Evolutionary conservation across 2,797 vertebrate species (phyloP).

Genomic region (Acrocephalus scirpaceus): DNA sequence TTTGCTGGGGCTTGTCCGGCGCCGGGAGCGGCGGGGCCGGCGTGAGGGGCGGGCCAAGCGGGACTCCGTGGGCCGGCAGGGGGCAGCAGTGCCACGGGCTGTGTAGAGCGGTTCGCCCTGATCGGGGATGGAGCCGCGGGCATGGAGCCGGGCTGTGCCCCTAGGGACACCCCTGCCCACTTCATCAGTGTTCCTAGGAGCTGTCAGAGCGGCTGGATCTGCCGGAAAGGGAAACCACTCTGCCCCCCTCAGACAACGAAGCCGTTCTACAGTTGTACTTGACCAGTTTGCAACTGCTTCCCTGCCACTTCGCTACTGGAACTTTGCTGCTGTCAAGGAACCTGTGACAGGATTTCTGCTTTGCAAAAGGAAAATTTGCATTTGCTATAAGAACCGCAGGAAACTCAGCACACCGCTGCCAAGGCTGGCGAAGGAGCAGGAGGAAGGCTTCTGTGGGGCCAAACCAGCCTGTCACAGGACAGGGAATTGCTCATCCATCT

Average conservation of each 20-base stretch:
- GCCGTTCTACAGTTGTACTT: background rate
- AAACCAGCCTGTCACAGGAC: background rate
- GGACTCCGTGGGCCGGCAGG: background rate
- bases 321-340: background rate
- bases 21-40: background rate
- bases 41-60: background rate
- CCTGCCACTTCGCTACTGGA: background rate
- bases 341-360: background rate
- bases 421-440: background rate
- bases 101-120: background rate
- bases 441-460: background rate
- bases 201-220: background rate
- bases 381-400: background rate
- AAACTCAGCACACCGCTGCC: background rate
- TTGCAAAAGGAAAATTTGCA: background rate
- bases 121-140: background rate
- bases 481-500: fast-evolving
- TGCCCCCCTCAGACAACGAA: background rate
- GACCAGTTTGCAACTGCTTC: background rate
- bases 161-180: background rate
- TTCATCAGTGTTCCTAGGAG: background rate
- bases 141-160: background rate
- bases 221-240: background rate
- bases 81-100: background rate
- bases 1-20: background rate